phyloP scores from a whole-genome alignment of 2,113 vertebrate species.

The Smithornis capensis region DNA sequence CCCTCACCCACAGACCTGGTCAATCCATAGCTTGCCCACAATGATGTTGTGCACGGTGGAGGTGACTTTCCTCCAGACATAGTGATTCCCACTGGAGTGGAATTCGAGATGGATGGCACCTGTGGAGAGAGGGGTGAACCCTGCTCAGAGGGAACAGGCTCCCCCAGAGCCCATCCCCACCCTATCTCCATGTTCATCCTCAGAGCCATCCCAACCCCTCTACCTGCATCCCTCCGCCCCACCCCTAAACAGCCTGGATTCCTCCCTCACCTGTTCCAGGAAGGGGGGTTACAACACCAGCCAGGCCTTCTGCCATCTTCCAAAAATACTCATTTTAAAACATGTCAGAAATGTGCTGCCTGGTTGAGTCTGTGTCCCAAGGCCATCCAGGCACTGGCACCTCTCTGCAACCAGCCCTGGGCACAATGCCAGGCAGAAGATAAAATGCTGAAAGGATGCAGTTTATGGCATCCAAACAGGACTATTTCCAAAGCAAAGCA shows the following conservation, averaged over 20 bases:
- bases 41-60: constrained; percentile 99
- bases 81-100: constrained; percentile 92
- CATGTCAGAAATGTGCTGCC: neutral
- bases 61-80: constrained; percentile 96
- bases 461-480: neutral
- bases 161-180: neutral
- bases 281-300: neutral
- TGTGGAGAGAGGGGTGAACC: constrained; percentile 23
- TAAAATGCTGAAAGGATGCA: neutral
- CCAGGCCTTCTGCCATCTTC: neutral
- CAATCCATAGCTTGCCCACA: constrained; percentile 98
- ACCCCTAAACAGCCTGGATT: neutral
- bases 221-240: neutral
- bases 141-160: neutral
- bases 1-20: constrained; percentile 79
- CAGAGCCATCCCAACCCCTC: neutral
- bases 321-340: neutral
- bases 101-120: constrained; percentile 96
- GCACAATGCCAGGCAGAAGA: neutral
- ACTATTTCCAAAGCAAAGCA: neutral
- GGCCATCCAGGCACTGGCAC: neutral
- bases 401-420: neutral
- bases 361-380: neutral
- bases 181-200: neutral
- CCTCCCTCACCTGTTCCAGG: neutral